Percentiles rank a stretch among this genome's conserved stretches.
Conservation (phyloP, 1,140 invertebrate genomes). For the Ceratosolen fusciceps region DNA sequence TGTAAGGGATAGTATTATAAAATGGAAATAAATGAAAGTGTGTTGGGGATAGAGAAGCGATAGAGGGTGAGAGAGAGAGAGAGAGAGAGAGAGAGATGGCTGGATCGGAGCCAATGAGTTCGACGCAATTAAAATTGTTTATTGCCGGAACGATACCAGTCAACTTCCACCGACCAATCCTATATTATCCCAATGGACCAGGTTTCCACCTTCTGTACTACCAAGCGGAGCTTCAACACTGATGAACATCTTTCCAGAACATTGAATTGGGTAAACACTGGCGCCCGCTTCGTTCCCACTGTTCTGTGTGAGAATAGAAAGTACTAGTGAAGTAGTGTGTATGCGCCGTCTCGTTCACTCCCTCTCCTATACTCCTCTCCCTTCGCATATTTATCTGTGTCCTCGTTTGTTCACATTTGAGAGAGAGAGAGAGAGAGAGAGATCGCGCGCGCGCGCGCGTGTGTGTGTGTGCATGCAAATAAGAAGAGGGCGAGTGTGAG, state of each 20-base stretch:
- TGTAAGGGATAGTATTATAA: not conserved
- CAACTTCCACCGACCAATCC: constrained; percentile 60
- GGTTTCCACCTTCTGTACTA: constrained; percentile 5
- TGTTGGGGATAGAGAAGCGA: no score
- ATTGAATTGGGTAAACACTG: constrained; percentile 52
- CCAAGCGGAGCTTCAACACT: constrained; percentile 46
- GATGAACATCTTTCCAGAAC: constrained; percentile 62
- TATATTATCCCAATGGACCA: constrained; percentile 53
- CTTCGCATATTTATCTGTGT: no score
- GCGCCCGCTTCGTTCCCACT: not conserved
- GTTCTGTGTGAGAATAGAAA: not conserved
- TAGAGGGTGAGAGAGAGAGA: no score
- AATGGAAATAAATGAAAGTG: not conserved
- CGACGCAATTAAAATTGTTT: constrained; percentile 63
- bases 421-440: not conserved
- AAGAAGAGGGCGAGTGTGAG: not conserved
- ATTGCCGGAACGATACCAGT: constrained; percentile 59
- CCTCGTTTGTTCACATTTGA: no score
- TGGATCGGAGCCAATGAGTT: constrained; percentile 42
- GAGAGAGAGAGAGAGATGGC: not conserved
- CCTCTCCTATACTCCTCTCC: no score
- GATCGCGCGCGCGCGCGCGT: not conserved
- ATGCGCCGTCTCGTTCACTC: no score
- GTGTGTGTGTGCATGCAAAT: not conserved
- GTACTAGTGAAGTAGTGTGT: not conserved